Evolutionary conservation across 2,888 invertebrate genomes (phyloP), one percentile per base, ranked within the genome.

Genomic region (Eumerus sabulonum): DNA sequence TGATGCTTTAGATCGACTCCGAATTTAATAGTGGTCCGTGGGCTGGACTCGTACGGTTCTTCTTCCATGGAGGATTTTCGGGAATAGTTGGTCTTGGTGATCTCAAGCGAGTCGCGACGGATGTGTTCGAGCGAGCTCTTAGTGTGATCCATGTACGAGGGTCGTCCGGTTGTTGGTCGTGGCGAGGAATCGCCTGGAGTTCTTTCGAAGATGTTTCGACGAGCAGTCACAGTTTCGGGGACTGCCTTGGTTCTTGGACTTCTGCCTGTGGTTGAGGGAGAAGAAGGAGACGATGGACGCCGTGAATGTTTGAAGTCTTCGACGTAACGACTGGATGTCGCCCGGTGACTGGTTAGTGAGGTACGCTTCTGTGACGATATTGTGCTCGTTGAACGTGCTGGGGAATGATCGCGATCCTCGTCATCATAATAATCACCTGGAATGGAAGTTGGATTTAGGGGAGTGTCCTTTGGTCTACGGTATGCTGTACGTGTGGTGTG

Each of bases 1-100:
- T 92, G 92, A 71, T 91, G 90, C 19, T 91, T 91, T 27, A 93
- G 88, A 56, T 93, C 93, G 7, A 94, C 92, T 36, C 94, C 94
- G 84, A 94, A 94, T 84, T 93, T 94, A 1, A 92, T 91, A 51
- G 91, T 90, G 18, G 90, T 90, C 45, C 90, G 88, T 12, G 91
- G 88, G 82, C 89, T 91, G 82, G 90, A 90, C 27, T 91, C 90
- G 82, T 89, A 90, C 0, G 48, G 63, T 9, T 85, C 85, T 18
- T 88, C 87, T 9, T 88, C 88, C 1, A 86, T 71, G 1, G 87
- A 87, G 0, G 86, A 84, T 38, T 86, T 86, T 1, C 87, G 84
- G 1, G 86, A 84, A 56, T 86, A 86, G 66, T 86, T 85, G 5
- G 82, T 85, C 77, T 88, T 88, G 12, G 85, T 87, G 0, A 88